A percentile compares a stretch with the other conserved stretches of the same genome.
Evolutionary conservation across 2,888 invertebrate species (phyloP).

Genomic region (Palloptera scutellata): DNA sequence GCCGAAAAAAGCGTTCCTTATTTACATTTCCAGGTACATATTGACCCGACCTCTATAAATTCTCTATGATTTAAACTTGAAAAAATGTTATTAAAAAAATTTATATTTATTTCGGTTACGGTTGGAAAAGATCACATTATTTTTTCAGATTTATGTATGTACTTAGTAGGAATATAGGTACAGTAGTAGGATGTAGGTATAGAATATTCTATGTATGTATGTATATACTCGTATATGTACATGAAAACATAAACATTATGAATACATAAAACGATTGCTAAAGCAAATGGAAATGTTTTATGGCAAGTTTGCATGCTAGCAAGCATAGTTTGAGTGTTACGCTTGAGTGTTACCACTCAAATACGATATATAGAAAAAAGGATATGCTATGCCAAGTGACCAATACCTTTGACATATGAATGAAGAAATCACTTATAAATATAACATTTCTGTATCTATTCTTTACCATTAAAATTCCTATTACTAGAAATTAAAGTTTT

Average conservation of each 20-base stretch:
- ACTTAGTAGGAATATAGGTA: too few species aligned
- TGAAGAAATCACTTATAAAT: background rate
- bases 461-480: background rate
- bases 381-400: background rate
- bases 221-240: constrained; percentile 13
- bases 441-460: background rate
- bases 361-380: too few species aligned
- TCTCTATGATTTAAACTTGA: too few species aligned
- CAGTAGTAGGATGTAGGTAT: too few species aligned
- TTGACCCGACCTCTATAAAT: too few species aligned
- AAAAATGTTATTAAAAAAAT: too few species aligned
- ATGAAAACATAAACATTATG: constrained; percentile 15
- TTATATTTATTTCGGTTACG: too few species aligned
- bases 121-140: background rate
- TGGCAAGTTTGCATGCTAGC: constrained; percentile 59
- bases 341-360: background rate
- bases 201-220: background rate
- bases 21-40: too few species aligned
- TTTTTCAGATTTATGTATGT: constrained; percentile 7
- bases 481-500: constrained; percentile 35
- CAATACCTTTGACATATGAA: too few species aligned
- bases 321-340: constrained; percentile 37
- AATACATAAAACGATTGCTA: constrained; percentile 13
- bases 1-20: too few species aligned
- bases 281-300: constrained; percentile 53